These are phyloP conservation scores for Drosophila birchii DNA, from an alignment of 2,888 invertebrate species.

Conservation along the genomic window DNA sequence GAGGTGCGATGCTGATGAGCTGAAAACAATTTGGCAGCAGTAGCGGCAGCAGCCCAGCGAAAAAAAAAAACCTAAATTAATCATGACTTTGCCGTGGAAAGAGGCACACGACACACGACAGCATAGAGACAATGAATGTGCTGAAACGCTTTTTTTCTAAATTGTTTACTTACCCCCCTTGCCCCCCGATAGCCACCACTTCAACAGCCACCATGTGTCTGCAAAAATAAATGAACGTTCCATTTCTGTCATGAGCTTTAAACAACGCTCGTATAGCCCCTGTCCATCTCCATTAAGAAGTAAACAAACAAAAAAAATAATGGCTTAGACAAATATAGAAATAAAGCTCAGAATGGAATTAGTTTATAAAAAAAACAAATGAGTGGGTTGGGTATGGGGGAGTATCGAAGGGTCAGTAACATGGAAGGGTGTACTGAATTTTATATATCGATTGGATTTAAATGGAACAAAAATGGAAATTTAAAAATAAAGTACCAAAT, in stretches of 20 bases:
- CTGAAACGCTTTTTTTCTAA: slow-evolving; percentile 18
- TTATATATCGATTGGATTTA: neutral
- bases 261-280: slow-evolving; percentile 51
- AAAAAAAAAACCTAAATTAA: slow-evolving; percentile 65
- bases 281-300: slow-evolving; percentile 50
- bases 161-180: neutral
- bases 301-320: slow-evolving; percentile 7
- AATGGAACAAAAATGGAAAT: neutral
- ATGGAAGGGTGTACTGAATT: neutral
- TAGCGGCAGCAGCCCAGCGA: slow-evolving; percentile 26
- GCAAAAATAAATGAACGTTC: slow-evolving; percentile 63
- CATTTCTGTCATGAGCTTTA: slow-evolving; percentile 71
- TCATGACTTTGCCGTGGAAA: slow-evolving; percentile 69
- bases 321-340: slow-evolving; percentile 23
- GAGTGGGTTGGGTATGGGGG: neutral
- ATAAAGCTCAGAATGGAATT: slow-evolving; percentile 37
- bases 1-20: slow-evolving; percentile 2
- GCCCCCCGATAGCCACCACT: neutral
- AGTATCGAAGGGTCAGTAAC: neutral
- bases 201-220: slow-evolving; percentile 25
- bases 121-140: slow-evolving; percentile 38
- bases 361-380: slow-evolving; percentile 41
- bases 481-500: neutral
- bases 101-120: slow-evolving; percentile 71
- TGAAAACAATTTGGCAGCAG: slow-evolving; percentile 60